Evolutionary conservation across 2,797 vertebrate species (phyloP).

Genomic region (Anabacerthia variegaticeps): DNA sequence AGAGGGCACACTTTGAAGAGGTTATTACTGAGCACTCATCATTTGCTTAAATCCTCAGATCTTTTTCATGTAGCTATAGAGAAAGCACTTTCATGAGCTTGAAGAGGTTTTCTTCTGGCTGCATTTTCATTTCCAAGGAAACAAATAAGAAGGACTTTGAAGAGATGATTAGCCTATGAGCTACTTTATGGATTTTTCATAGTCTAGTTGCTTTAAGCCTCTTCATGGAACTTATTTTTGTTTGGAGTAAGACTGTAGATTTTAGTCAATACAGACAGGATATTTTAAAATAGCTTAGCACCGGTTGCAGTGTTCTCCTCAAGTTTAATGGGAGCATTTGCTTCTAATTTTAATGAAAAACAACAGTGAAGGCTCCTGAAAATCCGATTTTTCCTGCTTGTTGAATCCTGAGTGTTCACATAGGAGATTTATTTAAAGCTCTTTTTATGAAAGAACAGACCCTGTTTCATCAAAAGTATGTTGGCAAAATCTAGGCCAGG

Average conservation of each 20-base stretch:
- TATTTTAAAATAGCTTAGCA: conserved; percentile 34
- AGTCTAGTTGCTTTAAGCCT: conserved; percentile 17
- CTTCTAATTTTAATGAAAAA: conserved; percentile 31
- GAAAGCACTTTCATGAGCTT: conserved; percentile 19
- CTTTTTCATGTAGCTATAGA: conserved; percentile 18
- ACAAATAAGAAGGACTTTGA: conserved; percentile 52
- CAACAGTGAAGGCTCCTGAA: neutral
- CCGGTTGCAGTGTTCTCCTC: neutral
- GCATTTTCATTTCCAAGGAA: conserved; percentile 53
- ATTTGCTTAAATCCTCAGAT: conserved; percentile 31
- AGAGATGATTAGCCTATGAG: conserved; percentile 46
- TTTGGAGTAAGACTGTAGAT: conserved; percentile 4
- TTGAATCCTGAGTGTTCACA: conserved; percentile 1
- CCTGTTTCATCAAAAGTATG: neutral
- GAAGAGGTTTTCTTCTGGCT: conserved; percentile 22
- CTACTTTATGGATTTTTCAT: conserved; percentile 60
- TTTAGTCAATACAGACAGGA: conserved; percentile 5
- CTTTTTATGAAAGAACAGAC: conserved; percentile 38
- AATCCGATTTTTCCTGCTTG: conserved; percentile 32
- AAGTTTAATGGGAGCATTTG: conserved; percentile 9
- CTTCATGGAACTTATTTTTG: neutral
- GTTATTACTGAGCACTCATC: conserved; percentile 30
- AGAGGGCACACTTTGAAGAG: conserved; percentile 46
- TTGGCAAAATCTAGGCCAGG: conserved; percentile 20
- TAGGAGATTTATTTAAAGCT: conserved; percentile 43